Evolutionary conservation across 2,113 vertebrate genomes (phyloP), one percentile per base, ranked within the genome.

Genomic region (Orientallactaga bullata): DNA sequence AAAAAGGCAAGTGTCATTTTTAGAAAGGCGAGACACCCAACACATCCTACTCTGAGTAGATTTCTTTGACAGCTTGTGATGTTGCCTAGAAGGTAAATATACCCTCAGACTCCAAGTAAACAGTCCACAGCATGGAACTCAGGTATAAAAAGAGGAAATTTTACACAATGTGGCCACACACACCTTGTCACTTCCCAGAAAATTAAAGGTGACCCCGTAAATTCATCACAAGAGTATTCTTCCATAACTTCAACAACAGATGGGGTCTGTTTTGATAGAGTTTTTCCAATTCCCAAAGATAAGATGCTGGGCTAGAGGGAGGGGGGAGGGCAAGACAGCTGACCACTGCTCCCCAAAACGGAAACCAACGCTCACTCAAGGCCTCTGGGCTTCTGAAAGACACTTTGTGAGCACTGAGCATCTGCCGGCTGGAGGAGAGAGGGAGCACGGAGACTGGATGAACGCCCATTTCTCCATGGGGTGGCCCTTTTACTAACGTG

Each of bases 121-220:
- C 95, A 97, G 85, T 96, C 96, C 95, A 65, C 42, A 89, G 92
- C 89, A 85, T 90, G 95, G 96, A 96, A 93, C 96, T 85, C 42
- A 84, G 97, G 97, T 94, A 96, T 96, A 35, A 96, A 97, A 98
- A 97, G 97, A 97, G 93, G 89, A 97, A 94, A 97, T 98, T 97
- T 97, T 97, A 68, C 79, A 97, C 96, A 97, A 66, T 26, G 72
- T 98, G 89, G 94, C 97, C 97, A 97, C 96, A 97, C 96, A 97
- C 28, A 8, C 91, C 89, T 98, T 98, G 97, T 98, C 94, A 96
- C 95, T 98, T 97, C 96, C 97, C 96, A 96, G 94, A 97, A 97
- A 98, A 98, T 97, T 97, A 97, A 95, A 96, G 96, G 10, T 89
- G 92, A 96, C 94, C 95, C 94, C 94, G 30, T 96, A 86, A 96